Conservation (phyloP, 1,140 invertebrate genomes). For the Brachionus calyciflorus region DNA sequence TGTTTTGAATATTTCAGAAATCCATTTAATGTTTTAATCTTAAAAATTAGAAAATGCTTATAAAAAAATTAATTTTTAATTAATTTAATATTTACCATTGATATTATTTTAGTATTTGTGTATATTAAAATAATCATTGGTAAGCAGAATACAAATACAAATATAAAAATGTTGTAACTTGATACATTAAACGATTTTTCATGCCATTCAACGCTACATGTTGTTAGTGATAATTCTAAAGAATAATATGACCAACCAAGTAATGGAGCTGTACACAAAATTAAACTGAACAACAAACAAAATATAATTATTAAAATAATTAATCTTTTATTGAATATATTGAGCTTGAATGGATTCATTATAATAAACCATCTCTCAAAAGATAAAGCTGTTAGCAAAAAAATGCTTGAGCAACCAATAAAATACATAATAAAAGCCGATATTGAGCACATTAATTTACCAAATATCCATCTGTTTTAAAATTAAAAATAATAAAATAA, state of each 20-base stretch:
- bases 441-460: background rate
- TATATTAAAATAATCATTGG: slow-evolving; percentile 20
- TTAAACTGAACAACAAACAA: background rate
- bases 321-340: background rate
- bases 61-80: too few relatives aligned
- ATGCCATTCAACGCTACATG: slow-evolving; percentile 39
- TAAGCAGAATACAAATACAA: slow-evolving; percentile 16
- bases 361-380: slow-evolving; percentile 14
- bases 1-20: too few relatives aligned
- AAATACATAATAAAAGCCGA: slow-evolving; percentile 5
- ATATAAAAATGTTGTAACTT: slow-evolving; percentile 43
- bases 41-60: too few relatives aligned
- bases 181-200: slow-evolving; percentile 12
- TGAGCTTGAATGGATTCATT: background rate
- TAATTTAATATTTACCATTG: slow-evolving; percentile 1
- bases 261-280: background rate
- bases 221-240: slow-evolving; percentile 25
- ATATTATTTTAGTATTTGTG: background rate
- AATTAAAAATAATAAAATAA: background rate
- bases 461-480: background rate
- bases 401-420: slow-evolving; percentile 26
- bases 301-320: background rate
- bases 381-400: slow-evolving; percentile 1
- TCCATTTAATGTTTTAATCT: too few relatives aligned
- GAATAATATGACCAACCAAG: slow-evolving; percentile 41